These are phyloP conservation scores for Cardiocondyla obscurior DNA, from an alignment of 1,140 invertebrate species.

Conservation along the genomic window DNA sequence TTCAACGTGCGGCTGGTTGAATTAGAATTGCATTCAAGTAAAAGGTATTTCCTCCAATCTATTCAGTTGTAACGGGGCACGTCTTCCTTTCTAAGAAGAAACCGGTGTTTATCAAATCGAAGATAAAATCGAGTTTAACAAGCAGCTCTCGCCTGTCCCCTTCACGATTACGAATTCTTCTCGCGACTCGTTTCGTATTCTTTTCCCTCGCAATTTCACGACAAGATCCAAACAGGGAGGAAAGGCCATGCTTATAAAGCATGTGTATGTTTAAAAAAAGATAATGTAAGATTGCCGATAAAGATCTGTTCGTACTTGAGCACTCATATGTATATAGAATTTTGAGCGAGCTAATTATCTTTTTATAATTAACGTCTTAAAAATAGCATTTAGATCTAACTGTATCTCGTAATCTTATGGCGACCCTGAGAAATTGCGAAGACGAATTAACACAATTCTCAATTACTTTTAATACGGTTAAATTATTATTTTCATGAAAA, in stretches of 20 bases:
- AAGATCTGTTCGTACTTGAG: background rate
- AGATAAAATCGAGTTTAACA: constrained; percentile 53
- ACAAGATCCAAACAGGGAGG: constrained; percentile 8
- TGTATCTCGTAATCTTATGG: background rate
- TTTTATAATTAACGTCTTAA: constrained; percentile 13
- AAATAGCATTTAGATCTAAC: background rate
- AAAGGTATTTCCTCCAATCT: constrained; percentile 23
- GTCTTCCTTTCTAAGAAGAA: constrained; percentile 40
- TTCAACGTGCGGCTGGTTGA: background rate
- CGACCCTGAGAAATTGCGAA: background rate
- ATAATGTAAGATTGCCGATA: background rate
- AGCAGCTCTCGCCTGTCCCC: background rate
- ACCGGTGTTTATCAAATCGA: constrained; percentile 52
- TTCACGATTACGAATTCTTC: constrained; percentile 67
- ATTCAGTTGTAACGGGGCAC: constrained; percentile 49
- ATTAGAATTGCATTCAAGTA: constrained; percentile 31
- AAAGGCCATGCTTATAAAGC: background rate
- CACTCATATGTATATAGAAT: background rate
- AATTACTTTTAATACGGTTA: no score
- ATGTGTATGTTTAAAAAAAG: background rate
- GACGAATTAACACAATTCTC: background rate
- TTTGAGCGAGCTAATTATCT: background rate
- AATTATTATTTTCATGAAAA: background rate
- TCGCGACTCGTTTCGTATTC: constrained; percentile 60
- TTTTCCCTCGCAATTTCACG: constrained; percentile 10